A percentile compares a stretch with the other conserved stretches of the same genome.
These are phyloP conservation scores for Nasonia oneida DNA, from an alignment of 2,888 invertebrate species.

Conservation along the genomic window DNA sequence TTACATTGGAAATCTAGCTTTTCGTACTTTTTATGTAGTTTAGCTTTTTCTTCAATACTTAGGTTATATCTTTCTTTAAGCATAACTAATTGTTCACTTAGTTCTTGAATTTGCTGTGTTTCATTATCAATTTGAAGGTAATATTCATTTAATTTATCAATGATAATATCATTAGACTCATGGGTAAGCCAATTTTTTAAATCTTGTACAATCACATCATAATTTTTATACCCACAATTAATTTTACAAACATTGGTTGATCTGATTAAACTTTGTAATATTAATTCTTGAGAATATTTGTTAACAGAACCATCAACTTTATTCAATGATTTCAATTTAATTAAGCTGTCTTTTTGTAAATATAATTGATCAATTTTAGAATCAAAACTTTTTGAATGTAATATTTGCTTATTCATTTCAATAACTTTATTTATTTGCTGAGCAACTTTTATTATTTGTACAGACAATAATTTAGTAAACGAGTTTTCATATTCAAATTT, in stretches of 20 bases:
- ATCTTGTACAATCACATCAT: slow-evolving; percentile 70
- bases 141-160: slow-evolving; percentile 70
- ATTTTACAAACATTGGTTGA: slow-evolving; percentile 70
- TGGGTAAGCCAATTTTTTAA: slow-evolving; percentile 72
- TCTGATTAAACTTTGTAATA: slow-evolving; percentile 70
- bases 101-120: slow-evolving; percentile 82
- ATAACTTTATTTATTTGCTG: slow-evolving; percentile 49
- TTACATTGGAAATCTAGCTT: slow-evolving; percentile 83
- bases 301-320: slow-evolving; percentile 66
- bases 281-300: slow-evolving; percentile 65
- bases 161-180: slow-evolving; percentile 71
- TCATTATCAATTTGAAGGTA: slow-evolving; percentile 75
- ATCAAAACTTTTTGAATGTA: slow-evolving; percentile 59
- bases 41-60: slow-evolving; percentile 83
- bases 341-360: slow-evolving; percentile 26
- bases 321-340: slow-evolving; percentile 62
- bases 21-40: slow-evolving; percentile 83
- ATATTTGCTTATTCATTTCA: slow-evolving; percentile 33
- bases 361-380: slow-evolving; percentile 38
- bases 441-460: slow-evolving; percentile 36
- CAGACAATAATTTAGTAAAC: slow-evolving; percentile 21
- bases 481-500: slow-evolving; percentile 25
- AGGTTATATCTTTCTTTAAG: slow-evolving; percentile 87
- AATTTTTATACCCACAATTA: slow-evolving; percentile 68
- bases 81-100: slow-evolving; percentile 87